phyloP scores from a whole-genome alignment of 2,113 vertebrate genomes.

The Erythrolamprus reginae region DNA sequence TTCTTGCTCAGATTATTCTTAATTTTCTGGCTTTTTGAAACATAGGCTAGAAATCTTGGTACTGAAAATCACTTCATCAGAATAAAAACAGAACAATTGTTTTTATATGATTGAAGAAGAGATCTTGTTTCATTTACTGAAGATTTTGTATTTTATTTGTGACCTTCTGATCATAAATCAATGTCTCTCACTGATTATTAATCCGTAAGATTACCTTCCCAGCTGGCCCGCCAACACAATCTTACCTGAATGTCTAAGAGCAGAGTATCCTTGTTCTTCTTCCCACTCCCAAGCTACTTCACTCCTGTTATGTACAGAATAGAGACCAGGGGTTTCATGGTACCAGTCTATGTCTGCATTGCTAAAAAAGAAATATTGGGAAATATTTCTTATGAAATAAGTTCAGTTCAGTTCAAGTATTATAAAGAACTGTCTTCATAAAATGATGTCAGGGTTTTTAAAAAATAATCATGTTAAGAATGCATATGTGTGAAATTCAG shows the following conservation, averaged over 20 bases:
- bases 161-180: neutral
- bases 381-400: neutral
- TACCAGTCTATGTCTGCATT: slow-evolving; percentile 77
- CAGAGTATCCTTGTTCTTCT: slow-evolving; percentile 90
- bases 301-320: slow-evolving; percentile 69
- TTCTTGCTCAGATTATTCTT: neutral
- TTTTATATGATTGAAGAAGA: neutral
- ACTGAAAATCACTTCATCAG: neutral
- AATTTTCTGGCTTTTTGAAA: neutral
- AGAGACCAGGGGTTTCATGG: slow-evolving; percentile 65
- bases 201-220: neutral
- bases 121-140: neutral
- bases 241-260: slow-evolving; percentile 90
- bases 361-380: slow-evolving; percentile 35
- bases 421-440: neutral
- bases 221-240: fast-evolving
- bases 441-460: neutral
- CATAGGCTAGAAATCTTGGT: neutral
- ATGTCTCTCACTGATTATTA: neutral
- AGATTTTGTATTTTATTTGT: neutral
- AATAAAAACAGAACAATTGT: neutral
- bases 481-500: neutral
- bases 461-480: neutral
- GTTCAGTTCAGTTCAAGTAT: no score
- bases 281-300: slow-evolving; percentile 79